These are phyloP conservation scores for Galendromus occidentalis DNA, from an alignment of 1,140 invertebrate species.

Conservation along the genomic window DNA sequence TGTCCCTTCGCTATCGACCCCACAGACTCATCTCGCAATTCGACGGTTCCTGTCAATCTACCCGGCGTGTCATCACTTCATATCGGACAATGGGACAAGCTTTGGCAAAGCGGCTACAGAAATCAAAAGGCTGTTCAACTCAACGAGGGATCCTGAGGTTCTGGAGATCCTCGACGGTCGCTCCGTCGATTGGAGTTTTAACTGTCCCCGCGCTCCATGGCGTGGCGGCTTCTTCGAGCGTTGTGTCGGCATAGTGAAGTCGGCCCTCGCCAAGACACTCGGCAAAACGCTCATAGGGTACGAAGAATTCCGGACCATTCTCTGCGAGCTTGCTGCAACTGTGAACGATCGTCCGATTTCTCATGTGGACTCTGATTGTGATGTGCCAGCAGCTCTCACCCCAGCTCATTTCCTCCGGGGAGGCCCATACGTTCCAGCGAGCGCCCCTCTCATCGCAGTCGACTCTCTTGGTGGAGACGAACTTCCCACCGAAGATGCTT, in stretches of 20 bases:
- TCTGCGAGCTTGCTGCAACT: too few species aligned
- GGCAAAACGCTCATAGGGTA: slow-evolving; percentile 16
- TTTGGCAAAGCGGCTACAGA: slow-evolving; percentile 15
- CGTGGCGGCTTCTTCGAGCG: slow-evolving; percentile 12
- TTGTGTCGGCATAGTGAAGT: slow-evolving; percentile 23
- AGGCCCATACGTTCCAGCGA: too few species aligned
- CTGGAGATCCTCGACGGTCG: too few species aligned
- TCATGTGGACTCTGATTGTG: too few species aligned
- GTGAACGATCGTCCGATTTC: too few species aligned
- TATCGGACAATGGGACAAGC: slow-evolving; percentile 16
- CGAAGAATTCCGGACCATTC: slow-evolving; percentile 19
- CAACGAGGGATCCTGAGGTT: too few species aligned
- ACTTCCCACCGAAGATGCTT: background rate
- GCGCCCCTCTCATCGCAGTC: too few species aligned
- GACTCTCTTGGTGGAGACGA: too few species aligned
- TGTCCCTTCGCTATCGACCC: slow-evolving; percentile 25
- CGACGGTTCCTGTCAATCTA: slow-evolving; percentile 26
- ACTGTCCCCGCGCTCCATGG: too few species aligned
- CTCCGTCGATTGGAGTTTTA: too few species aligned
- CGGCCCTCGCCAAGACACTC: slow-evolving; percentile 23
- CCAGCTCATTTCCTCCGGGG: too few species aligned
- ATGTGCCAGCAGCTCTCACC: too few species aligned
- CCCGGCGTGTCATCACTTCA: slow-evolving; percentile 13
- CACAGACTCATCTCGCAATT: slow-evolving; percentile 26
- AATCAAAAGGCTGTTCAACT: slow-evolving; percentile 6